phyloP scores from a whole-genome alignment of 2,113 vertebrate species.

The Ptilonorhynchus violaceus region DNA sequence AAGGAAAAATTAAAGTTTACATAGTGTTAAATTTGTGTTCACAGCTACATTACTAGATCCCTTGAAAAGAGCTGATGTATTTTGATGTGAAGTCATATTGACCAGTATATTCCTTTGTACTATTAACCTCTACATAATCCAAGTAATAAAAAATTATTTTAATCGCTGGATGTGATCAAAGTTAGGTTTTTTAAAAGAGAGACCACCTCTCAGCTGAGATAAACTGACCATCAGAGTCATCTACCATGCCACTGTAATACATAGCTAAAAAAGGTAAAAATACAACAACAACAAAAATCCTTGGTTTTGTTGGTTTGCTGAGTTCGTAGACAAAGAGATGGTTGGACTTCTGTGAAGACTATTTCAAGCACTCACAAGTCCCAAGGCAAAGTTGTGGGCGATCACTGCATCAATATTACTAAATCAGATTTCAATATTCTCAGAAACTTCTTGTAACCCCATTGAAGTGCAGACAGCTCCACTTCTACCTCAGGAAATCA shows the following conservation, averaged over 20 bases:
- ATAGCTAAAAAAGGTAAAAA: not conserved
- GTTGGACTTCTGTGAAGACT: not conserved
- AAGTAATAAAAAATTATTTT: not conserved
- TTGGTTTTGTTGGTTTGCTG: not conserved
- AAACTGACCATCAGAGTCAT: accelerated
- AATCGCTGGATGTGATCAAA: not conserved
- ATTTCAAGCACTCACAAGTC: not conserved
- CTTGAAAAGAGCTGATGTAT: not conserved
- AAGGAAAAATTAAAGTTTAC: not conserved
- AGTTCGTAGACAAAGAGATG: not conserved
- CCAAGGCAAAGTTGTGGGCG: not conserved
- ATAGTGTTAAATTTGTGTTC: not conserved
- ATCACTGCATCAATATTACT: not conserved
- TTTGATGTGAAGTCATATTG: not conserved
- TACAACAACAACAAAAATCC: too few relatives aligned
- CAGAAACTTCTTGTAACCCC: not conserved
- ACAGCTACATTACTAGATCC: not conserved
- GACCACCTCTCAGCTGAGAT: not conserved
- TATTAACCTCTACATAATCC: not conserved
- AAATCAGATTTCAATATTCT: constrained; percentile 2
- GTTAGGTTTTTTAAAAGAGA: not conserved
- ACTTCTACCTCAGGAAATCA: not conserved
- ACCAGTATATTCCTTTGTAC: not conserved
- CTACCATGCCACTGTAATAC: not conserved
- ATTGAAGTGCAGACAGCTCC: not conserved